A percentile compares a stretch with the other conserved stretches of the same genome.
Conservation (phyloP, 1,140 invertebrate species). For the Dinothrombium tinctorium region DNA sequence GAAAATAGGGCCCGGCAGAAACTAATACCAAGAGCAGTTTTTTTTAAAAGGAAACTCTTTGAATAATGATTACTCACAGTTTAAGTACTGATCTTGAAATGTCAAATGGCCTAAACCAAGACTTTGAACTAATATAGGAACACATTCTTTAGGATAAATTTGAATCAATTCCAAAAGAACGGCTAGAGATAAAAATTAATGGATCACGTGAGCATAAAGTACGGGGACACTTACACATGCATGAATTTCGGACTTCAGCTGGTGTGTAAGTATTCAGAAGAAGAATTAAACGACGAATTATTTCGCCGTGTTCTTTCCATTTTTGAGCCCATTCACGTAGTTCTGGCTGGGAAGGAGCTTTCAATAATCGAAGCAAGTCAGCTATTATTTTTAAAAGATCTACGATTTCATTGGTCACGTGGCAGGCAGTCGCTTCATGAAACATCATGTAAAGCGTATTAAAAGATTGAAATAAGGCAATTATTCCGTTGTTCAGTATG, state of each 20-base stretch:
- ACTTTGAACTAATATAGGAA: constrained; percentile 53
- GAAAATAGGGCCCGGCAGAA: constrained; percentile 45
- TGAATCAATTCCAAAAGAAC: constrained; percentile 59
- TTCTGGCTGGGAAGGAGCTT: constrained; percentile 22
- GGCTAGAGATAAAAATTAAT: constrained; percentile 27
- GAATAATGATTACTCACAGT: constrained; percentile 4
- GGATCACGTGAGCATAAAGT: too few relatives aligned
- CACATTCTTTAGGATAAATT: constrained; percentile 51
- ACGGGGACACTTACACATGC: constrained; percentile 33
- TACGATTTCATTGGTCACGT: constrained; percentile 52
- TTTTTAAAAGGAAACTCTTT: not conserved
- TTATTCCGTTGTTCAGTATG: constrained; percentile 60
- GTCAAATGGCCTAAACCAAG: constrained; percentile 56
- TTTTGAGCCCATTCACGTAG: constrained; percentile 19
- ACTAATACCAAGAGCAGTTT: constrained; percentile 11
- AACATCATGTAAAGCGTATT: constrained; percentile 77
- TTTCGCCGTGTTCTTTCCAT: constrained; percentile 59
- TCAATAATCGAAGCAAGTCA: constrained; percentile 40
- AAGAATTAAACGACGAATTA: constrained; percentile 54
- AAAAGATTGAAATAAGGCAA: constrained; percentile 66
- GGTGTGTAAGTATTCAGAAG: constrained; percentile 71
- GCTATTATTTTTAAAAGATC: constrained; percentile 52
- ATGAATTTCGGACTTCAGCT: constrained; percentile 49
- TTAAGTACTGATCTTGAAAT: constrained; percentile 42
- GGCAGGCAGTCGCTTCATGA: constrained; percentile 71